Percentiles rank a stretch among this genome's conserved stretches.
Evolutionary conservation across 2,888 invertebrate genomes (phyloP).

Genomic region (Lycaena phlaeas): DNA sequence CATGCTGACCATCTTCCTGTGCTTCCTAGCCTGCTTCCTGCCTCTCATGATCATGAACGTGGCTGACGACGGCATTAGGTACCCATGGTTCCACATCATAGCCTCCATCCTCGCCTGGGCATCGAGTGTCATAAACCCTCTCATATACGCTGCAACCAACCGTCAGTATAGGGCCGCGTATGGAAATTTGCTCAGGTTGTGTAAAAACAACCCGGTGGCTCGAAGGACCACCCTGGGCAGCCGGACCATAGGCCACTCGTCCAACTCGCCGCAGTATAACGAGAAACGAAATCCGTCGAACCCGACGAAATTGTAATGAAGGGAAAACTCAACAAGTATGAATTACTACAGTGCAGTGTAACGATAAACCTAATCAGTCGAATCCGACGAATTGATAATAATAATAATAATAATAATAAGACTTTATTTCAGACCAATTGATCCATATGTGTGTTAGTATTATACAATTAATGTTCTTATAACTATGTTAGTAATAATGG

Average conservation of each 20-base stretch:
- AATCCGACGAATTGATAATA: no score
- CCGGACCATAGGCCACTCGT: constrained; percentile 57
- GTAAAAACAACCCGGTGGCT: constrained; percentile 47
- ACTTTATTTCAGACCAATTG: no score
- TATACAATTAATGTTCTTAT: no score
- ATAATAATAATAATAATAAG: no score
- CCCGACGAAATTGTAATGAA: constrained; percentile 60
- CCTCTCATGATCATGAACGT: constrained; percentile 92
- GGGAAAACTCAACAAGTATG: no score
- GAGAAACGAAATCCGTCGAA: constrained; percentile 52
- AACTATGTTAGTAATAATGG: no score
- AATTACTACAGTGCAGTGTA: no score
- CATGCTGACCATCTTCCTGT: constrained; percentile 90
- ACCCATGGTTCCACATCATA: constrained; percentile 84
- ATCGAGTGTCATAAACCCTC: constrained; percentile 90
- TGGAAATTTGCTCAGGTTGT: constrained; percentile 64
- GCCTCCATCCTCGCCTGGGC: constrained; percentile 92
- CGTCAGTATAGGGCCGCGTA: constrained; percentile 82
- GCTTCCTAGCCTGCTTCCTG: constrained; percentile 89
- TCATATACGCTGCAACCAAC: constrained; percentile 92
- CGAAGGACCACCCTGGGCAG: constrained; percentile 60
- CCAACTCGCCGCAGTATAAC: constrained; percentile 56
- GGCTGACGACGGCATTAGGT: constrained; percentile 81
- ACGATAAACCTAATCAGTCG: no score
- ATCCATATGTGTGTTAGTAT: no score